Conservation (phyloP, 2,113 vertebrate genomes). For the Macroglossus sobrinus region DNA sequence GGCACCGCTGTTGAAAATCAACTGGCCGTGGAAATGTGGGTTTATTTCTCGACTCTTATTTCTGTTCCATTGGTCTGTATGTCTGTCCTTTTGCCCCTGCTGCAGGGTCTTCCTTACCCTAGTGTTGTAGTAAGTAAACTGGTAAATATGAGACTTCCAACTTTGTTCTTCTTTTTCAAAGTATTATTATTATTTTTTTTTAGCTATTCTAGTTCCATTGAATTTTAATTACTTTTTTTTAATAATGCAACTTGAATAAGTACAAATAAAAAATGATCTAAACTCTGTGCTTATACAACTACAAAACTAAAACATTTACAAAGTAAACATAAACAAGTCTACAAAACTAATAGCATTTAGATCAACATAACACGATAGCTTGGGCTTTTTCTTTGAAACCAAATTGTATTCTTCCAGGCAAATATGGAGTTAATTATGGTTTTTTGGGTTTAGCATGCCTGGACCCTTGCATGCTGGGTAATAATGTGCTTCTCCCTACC, state of each 20-base stretch:
- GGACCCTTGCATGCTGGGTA: not conserved
- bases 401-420: not conserved
- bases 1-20: not conserved
- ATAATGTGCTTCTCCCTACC: not conserved
- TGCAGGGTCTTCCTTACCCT: not conserved
- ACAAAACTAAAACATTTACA: not conserved
- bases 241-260: not conserved
- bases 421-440: not conserved
- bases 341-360: not conserved
- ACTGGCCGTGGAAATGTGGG: not conserved
- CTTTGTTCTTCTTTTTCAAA: not conserved
- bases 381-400: not conserved
- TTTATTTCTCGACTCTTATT: not conserved
- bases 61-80: not conserved
- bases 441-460: not conserved
- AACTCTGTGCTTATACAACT: not conserved
- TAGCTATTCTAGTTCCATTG: not conserved
- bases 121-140: not conserved
- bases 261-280: not conserved
- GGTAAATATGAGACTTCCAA: not conserved
- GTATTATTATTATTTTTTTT: not conserved
- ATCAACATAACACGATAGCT: not conserved
- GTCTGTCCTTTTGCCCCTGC: not conserved
- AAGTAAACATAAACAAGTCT: not conserved
- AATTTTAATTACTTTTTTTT: not conserved